Evolutionary conservation across 2,797 vertebrate species (phyloP), one percentile per base, ranked within the genome.

Genomic region (Enteromius argenteus): DNA sequence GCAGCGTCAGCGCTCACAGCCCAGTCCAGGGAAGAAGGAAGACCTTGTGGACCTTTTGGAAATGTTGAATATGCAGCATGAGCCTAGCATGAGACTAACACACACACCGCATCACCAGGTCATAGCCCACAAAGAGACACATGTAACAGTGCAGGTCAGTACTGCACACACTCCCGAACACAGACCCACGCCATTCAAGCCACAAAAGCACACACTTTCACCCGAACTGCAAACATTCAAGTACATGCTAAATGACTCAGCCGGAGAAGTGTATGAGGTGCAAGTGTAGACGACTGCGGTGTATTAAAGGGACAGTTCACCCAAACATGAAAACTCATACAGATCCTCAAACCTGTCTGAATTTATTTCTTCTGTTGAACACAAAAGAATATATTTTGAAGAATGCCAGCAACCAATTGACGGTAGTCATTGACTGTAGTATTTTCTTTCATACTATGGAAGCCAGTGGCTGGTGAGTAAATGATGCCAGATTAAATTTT

Each of bases 61-160:
- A 93, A 94, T 93, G 92, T 89, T 95, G 87, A 96, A 95, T 78
- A 89, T 89, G 89, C 94, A 96, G 80, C 92, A 95, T 88, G 90
- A 92, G 87, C 90, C 93, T 64, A 90, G 88, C 91, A 89, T 44
- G 1, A 94, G 77, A 85, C 74, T 85, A 86, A 81, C 86, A 89
- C 30, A 80, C 81, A 85, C 90, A 90, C 73, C 86, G 86, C 88
- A 91, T 87, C 90, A 91, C 85, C 87, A 90, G 88, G 77, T 85
- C 42, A 68, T 85, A 90, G 85, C 81, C 46, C 79, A 90, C 80
- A 90, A 88, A 90, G 92, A 93, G 86, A 86, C 88, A 27, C 90
- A 91, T 83, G 88, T 91, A n/a, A 82, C 84, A 68, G 85, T 92
- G 81, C 93, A 95, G 95, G 95, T 95, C 91, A 91, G 95, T 95